Evolutionary conservation across 35 echinoderm and acorn worm genomes (phyloP), one percentile per base, ranked within the genome.

Genomic region (Hemicentrotus pulcherrimus): DNA sequence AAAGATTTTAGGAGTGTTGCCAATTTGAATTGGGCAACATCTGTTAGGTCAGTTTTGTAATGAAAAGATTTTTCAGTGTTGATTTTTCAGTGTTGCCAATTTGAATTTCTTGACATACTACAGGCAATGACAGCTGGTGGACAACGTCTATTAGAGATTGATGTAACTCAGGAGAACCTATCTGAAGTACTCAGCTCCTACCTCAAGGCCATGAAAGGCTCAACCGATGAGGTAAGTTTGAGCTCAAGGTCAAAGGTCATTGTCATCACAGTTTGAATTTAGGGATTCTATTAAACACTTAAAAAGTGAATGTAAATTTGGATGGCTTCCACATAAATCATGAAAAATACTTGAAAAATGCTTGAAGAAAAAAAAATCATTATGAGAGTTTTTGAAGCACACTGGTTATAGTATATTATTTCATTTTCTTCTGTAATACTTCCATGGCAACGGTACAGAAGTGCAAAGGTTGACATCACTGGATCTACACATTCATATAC

Each of bases 181-280:
- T 99, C 98, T 46, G 98, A 99, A 95, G 96, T 99, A 94, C 92
- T 99, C 47, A 41, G 98, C 22, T 95, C 95, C 58, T 98, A 97
- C 61, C 93, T 99, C 47, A 88, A 96, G 31, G 94, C 95, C n/a
- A 95, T 97, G 95, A 98, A 99, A 94, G 97, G 97, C 28, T 46
- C 97, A 47, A 95, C 97, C 31, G 93, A 99, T 94, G 96, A 99
- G 98, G 98, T 99, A 18, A 28, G 65, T 78, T 11, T 78, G 22
- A 78, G n/a, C 4, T 28, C 22, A 78, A 78, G 65, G 65, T 78
- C 65, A n/a, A 78, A 78, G 65, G 65, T 78, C 65, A 78, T 28
- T n/a, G 19, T 78, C 19, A 78, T 28, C 65, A 78, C 19, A 78
- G 11, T 55, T 14, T 10, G 10, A 11, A 11, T 55, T 50, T 12